Evolutionary conservation across 2,113 vertebrate species (phyloP).

Genomic region (Pollachius pollachius): DNA sequence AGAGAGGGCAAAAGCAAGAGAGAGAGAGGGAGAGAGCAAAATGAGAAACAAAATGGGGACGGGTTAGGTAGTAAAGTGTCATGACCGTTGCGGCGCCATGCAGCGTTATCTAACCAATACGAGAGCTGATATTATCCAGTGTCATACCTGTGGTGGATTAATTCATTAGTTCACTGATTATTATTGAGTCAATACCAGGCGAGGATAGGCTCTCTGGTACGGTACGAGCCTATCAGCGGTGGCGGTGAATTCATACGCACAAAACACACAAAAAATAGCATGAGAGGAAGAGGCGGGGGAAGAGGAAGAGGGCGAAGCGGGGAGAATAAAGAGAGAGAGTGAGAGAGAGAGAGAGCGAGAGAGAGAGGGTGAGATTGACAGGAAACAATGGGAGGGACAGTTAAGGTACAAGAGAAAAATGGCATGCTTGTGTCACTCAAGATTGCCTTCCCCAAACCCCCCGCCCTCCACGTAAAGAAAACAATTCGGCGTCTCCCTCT

Average conservation of each 20-base stretch:
- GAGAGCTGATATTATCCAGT: slow-evolving; percentile 39
- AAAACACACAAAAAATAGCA: slow-evolving; percentile 34
- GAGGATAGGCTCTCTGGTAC: slow-evolving; percentile 68
- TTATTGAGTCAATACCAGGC: slow-evolving; percentile 72
- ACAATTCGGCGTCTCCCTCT: slow-evolving; percentile 24
- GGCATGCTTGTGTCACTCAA: slow-evolving; percentile 44
- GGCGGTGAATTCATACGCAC: background rate
- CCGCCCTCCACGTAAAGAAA: slow-evolving; percentile 12
- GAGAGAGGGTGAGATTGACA: slow-evolving; percentile 25
- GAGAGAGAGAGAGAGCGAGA: slow-evolving; percentile 9
- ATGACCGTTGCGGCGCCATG: slow-evolving; percentile 50
- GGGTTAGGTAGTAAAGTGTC: slow-evolving; percentile 65
- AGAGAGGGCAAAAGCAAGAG: background rate
- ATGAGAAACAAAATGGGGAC: slow-evolving; percentile 22
- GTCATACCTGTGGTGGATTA: slow-evolving; percentile 64
- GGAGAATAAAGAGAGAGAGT: slow-evolving; percentile 25
- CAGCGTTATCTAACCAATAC: slow-evolving; percentile 48
- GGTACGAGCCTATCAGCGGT: slow-evolving; percentile 62
- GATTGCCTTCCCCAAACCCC: slow-evolving; percentile 21
- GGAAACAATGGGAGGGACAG: slow-evolving; percentile 24
- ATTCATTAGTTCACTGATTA: slow-evolving; percentile 67
- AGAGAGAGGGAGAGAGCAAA: slow-evolving; percentile 12
- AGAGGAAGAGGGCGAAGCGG: slow-evolving; percentile 15
- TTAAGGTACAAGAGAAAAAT: slow-evolving; percentile 54
- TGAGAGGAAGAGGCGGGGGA: slow-evolving; percentile 36